Evolutionary conservation across 2,797 vertebrate genomes (phyloP).

Genomic region (Labeo calbasu): DNA sequence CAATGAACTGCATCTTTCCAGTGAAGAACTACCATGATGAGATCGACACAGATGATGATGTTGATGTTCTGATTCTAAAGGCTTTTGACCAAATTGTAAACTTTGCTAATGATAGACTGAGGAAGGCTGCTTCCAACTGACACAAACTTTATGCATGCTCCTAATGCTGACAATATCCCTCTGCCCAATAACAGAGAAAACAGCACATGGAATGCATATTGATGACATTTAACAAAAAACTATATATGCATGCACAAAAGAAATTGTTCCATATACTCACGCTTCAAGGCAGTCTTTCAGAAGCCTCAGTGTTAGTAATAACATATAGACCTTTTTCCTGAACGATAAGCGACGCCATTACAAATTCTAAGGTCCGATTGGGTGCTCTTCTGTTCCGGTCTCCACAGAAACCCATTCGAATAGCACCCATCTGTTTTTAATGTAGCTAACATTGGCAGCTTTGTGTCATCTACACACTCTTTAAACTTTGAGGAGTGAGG

Average conservation of each 20-base stretch:
- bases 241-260: background rate
- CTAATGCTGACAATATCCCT: background rate
- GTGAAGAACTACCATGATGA: background rate
- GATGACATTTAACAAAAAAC: background rate
- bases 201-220: background rate
- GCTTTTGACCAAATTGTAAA: background rate
- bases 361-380: too few relatives aligned
- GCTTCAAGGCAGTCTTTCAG: background rate
- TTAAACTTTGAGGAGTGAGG: too few relatives aligned
- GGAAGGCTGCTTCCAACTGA: background rate
- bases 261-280: background rate
- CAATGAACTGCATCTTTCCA: constrained; percentile 20
- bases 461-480: too few relatives aligned
- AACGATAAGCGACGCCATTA: too few relatives aligned
- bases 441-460: too few relatives aligned
- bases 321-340: too few relatives aligned
- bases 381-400: too few relatives aligned
- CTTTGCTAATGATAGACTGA: background rate
- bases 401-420: too few relatives aligned
- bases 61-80: constrained; percentile 1
- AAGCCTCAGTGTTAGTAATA: too few relatives aligned
- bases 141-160: background rate
- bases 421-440: too few relatives aligned
- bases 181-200: background rate
- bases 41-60: background rate